Conservation (phyloP, 2,888 invertebrate species). For the Diaprepes abbreviatus region DNA sequence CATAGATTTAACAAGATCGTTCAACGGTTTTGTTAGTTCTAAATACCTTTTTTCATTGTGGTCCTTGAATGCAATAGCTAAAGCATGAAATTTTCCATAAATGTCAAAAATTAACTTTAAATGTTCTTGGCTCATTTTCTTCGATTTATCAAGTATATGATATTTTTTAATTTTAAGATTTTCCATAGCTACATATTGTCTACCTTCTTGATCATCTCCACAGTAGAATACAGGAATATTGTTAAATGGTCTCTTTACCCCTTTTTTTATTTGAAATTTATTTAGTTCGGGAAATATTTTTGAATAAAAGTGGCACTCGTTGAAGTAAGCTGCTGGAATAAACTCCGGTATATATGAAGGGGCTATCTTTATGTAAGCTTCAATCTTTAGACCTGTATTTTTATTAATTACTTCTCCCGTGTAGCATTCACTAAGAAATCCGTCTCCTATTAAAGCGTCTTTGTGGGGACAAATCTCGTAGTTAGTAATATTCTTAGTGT, state of each 20-base stretch:
- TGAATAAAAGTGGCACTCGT: slow-evolving; percentile 17
- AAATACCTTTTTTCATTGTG: slow-evolving; percentile 19
- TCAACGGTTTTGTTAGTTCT: slow-evolving; percentile 50
- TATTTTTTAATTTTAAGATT: slow-evolving; percentile 16
- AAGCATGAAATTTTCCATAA: slow-evolving; percentile 29
- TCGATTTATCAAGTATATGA: slow-evolving; percentile 24
- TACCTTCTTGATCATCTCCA: not conserved
- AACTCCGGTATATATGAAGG: slow-evolving; percentile 17
- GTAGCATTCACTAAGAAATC: slow-evolving; percentile 41
- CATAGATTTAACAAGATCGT: too few relatives aligned
- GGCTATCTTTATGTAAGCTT: slow-evolving; percentile 43
- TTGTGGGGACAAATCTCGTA: not conserved
- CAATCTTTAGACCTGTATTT: not conserved
- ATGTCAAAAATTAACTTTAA: slow-evolving; percentile 13
- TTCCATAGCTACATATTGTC: slow-evolving; percentile 17
- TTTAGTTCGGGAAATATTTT: slow-evolving; percentile 14
- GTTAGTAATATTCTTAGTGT: not conserved
- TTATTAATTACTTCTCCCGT: slow-evolving; percentile 31
- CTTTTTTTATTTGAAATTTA: slow-evolving; percentile 13
- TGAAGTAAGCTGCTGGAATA: not conserved
- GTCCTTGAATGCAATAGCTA: slow-evolving; percentile 26
- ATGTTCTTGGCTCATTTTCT: slow-evolving; percentile 26
- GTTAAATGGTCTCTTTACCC: slow-evolving; percentile 13
- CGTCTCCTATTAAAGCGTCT: too few relatives aligned
- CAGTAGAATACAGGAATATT: slow-evolving; percentile 6